Evolutionary conservation across 2,888 invertebrate species (phyloP), one percentile per base, ranked within the genome.

Genomic region (Reticulitermes lucifugus): DNA sequence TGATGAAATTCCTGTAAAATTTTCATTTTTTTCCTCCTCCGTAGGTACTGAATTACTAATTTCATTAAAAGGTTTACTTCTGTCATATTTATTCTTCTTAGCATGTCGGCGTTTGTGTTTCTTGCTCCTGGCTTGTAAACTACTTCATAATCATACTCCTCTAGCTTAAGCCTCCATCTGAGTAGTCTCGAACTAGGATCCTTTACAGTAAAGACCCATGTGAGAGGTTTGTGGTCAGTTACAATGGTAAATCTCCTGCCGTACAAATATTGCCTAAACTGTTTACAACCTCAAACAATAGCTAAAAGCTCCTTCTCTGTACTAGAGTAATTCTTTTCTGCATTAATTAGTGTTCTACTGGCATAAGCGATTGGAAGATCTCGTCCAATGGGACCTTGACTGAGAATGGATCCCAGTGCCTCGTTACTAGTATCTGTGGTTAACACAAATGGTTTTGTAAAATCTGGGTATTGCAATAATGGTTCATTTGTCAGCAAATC

Each of bases 191-290:
- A 83, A 25, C 51, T 84, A 12, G 55, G 80, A 7, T 85, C 79
- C 59, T 85, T 86, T 7, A 80, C 70, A 21, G 35, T 79, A 25
- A 81, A 14, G 7, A 85, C 55, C 84, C 85, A 86, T 12, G 21
- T 59, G 12, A 83, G 51, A 1, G 73, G 59, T 22, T 35, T 43
- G 82, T 86, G 85, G 60, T 87, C 86, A 7, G 85, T 87, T 2
- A 87, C 55, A 9, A 87, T 80, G 2, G 46, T 29, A 43, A 87
- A 87, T 18, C 80, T 84, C 35, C 84, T 79, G n/a, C 87, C 87
- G 12, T 84, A 84, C 22, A 86, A 43, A 55, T 87, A 85, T 12
- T 77, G 83, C 21, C 84, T 60, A 60, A 84, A 87, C 60, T 84
- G 83, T n/a, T 83, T 84, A 14, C 83, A 71, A 0, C 84, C 85